These are phyloP conservation scores for Epinotia brunnichana DNA, from an alignment of 2,888 invertebrate species.

Conservation along the genomic window DNA sequence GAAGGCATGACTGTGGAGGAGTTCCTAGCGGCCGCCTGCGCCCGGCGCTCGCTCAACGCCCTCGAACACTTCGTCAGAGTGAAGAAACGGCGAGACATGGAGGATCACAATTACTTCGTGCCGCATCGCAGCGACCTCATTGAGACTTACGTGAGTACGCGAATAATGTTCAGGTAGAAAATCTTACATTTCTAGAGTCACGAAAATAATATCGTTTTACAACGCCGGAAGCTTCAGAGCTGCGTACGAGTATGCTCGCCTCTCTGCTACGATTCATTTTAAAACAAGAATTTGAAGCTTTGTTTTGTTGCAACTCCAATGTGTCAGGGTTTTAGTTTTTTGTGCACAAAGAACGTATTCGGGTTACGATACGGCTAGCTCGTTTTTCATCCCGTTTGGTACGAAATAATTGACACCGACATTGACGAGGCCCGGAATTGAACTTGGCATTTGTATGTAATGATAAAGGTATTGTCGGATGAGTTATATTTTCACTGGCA, in stretches of 20 bases:
- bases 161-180: constrained; percentile 7
- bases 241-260: neutral
- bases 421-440: constrained; percentile 11
- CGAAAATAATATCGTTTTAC: constrained; percentile 3
- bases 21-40: constrained; percentile 96
- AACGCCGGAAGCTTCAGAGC: constrained; percentile 14
- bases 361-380: constrained; percentile 22
- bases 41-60: constrained; percentile 94
- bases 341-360: constrained; percentile 10
- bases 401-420: constrained; percentile 32
- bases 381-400: constrained; percentile 19
- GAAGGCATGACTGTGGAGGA: constrained; percentile 98
- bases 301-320: constrained; percentile 21
- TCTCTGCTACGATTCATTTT: constrained; percentile 11
- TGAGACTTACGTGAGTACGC: constrained; percentile 94
- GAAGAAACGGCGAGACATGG: constrained; percentile 96
- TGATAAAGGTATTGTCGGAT: too few species aligned
- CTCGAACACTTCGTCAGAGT: constrained; percentile 98
- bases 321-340: constrained; percentile 22
- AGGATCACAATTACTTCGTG: constrained; percentile 98
- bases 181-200: neutral
- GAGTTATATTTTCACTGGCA: neutral
- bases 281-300: neutral
- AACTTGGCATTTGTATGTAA: constrained; percentile 7
- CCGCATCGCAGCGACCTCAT: constrained; percentile 97